A percentile compares a stretch with the other conserved stretches of the same genome.
Conservation (phyloP, 2,113 vertebrate species). For the Pollachius pollachius region DNA sequence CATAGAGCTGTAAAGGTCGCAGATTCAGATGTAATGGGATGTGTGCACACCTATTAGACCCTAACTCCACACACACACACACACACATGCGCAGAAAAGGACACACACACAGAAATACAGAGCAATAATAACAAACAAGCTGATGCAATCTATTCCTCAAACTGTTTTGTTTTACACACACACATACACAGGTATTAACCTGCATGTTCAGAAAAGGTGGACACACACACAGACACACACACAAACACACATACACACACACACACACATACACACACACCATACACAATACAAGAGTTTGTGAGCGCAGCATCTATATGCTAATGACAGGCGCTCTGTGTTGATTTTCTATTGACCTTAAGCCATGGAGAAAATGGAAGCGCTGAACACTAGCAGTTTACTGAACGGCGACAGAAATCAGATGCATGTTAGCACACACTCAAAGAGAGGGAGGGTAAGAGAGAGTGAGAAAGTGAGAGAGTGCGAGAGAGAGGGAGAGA, state of each 20-base stretch:
- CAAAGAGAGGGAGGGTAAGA: neutral
- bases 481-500: no score
- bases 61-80: slow-evolving; percentile 4
- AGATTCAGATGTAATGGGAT: no score
- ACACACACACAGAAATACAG: neutral
- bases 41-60: no score
- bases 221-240: slow-evolving; percentile 9
- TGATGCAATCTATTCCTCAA: neutral
- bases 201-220: neutral
- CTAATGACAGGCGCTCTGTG: slow-evolving; percentile 63
- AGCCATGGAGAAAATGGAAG: slow-evolving; percentile 53
- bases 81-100: slow-evolving; percentile 6
- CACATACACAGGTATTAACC: neutral
- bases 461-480: no score
- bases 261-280: neutral
- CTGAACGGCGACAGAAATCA: slow-evolving; percentile 61
- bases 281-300: slow-evolving; percentile 22
- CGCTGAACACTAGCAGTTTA: slow-evolving; percentile 56
- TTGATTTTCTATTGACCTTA: slow-evolving; percentile 70
- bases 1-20: no score
- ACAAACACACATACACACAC: slow-evolving; percentile 21
- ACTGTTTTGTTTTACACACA: neutral
- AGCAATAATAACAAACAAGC: neutral
- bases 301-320: slow-evolving; percentile 71
- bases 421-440: slow-evolving; percentile 44